phyloP scores from a whole-genome alignment of 2,888 invertebrate species.

The Leucophenga montana region DNA sequence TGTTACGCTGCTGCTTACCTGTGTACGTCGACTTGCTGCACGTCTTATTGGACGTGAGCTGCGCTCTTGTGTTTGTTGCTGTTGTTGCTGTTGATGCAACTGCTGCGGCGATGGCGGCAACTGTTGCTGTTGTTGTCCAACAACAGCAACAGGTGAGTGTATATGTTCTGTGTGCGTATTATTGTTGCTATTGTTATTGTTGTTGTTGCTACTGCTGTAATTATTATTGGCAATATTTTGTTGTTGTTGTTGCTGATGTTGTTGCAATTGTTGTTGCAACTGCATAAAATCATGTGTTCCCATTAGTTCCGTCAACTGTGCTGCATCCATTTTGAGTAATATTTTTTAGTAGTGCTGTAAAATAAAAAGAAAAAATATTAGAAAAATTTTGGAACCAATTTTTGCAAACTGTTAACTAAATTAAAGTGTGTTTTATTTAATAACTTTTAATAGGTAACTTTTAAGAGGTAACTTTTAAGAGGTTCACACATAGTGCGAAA shows the following conservation, averaged over 20 bases:
- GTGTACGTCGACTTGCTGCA: conserved; percentile 67
- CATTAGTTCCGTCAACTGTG: conserved; percentile 63
- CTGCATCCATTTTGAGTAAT: conserved; percentile 55
- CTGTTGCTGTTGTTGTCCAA: neutral
- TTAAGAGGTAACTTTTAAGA: no score
- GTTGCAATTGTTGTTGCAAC: conserved; percentile 60
- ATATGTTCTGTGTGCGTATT: conserved; percentile 38
- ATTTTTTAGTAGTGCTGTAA: neutral
- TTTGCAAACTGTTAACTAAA: no score
- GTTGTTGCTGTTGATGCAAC: conserved; percentile 18
- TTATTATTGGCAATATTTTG: conserved; percentile 31
- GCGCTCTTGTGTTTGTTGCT: conserved; percentile 46
- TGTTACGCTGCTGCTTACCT: conserved; percentile 51
- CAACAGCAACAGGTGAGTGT: no score
- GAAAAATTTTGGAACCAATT: conserved; percentile 21
- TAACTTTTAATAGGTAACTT: no score
- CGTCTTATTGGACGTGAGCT: conserved; percentile 68
- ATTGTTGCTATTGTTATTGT: conserved; percentile 56
- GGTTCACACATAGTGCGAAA: no score
- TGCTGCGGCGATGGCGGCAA: neutral
- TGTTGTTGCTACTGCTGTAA: conserved; percentile 52
- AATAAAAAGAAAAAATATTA: neutral
- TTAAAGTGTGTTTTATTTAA: no score
- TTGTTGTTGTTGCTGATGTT: conserved; percentile 46
- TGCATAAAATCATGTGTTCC: conserved; percentile 65